A percentile compares a stretch with the other conserved stretches of the same genome.
Conservation (phyloP, 2,797 vertebrate genomes). For the Nyctalus aviator region DNA sequence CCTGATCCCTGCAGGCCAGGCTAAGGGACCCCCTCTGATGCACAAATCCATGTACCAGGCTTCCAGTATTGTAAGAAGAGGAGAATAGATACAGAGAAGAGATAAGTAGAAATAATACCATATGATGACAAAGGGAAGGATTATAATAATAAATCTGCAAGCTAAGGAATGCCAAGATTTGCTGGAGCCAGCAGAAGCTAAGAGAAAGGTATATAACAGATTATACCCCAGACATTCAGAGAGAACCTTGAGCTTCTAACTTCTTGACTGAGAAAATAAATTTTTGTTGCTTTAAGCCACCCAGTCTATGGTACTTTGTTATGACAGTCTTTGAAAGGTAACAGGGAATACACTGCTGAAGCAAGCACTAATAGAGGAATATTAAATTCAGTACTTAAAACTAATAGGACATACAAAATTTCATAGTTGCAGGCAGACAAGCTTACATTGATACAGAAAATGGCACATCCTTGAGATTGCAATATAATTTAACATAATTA, state of each 20-base stretch:
- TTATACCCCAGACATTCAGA: not conserved
- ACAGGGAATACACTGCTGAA: not conserved
- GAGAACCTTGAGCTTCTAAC: not conserved
- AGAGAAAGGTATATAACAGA: not conserved
- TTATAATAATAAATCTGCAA: not conserved
- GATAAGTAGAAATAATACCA: not conserved
- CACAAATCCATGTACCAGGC: too few species aligned
- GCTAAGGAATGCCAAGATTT: not conserved
- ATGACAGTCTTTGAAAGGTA: not conserved
- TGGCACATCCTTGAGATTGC: not conserved
- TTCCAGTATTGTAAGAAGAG: not conserved
- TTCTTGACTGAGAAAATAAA: not conserved
- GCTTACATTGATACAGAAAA: not conserved
- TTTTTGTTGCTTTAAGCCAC: not conserved
- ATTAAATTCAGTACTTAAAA: not conserved
- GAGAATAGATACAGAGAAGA: not conserved
- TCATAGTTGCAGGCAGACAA: not conserved
- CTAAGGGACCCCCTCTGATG: too few species aligned
- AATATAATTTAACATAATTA: constrained; percentile 33
- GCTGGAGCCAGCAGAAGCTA: not conserved
- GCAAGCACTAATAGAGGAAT: not conserved
- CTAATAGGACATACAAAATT: not conserved
- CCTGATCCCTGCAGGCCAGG: too few species aligned
- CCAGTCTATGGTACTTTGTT: not conserved
- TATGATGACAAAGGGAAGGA: too few species aligned